These are phyloP conservation scores for Enteromius trimaculatus DNA, from an alignment of 2,797 vertebrate species.

Conservation along the genomic window DNA sequence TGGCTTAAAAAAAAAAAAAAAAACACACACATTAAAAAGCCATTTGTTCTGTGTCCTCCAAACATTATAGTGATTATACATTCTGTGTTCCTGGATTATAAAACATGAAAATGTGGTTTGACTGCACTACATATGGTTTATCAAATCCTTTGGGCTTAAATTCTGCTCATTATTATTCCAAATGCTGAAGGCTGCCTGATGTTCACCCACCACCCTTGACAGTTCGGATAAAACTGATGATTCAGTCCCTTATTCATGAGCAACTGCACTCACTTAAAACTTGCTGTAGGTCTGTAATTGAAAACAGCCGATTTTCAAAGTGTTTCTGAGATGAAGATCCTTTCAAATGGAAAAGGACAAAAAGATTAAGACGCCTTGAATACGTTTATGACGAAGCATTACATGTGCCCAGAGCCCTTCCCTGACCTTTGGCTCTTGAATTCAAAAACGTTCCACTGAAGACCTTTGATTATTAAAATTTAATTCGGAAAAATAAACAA, in stretches of 20 bases:
- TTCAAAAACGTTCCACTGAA: not conserved
- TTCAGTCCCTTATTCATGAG: conserved; percentile 22
- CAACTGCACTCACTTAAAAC: conserved; percentile 38
- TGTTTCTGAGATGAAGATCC: conserved; percentile 6
- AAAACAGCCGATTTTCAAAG: conserved; percentile 3
- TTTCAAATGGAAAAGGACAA: conserved; percentile 5
- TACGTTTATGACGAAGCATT: not conserved
- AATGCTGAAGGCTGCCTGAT: not conserved
- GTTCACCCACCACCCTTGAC: not conserved
- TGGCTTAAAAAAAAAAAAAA: not conserved
- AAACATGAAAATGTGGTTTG: not conserved
- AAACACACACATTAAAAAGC: not conserved
- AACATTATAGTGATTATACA: not conserved
- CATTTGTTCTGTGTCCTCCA: not conserved
- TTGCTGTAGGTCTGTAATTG: not conserved
- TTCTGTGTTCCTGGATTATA: not conserved
- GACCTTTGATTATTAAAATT: not conserved
- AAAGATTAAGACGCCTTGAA: not conserved
- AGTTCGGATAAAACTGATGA: conserved; percentile 13
- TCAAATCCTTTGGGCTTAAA: not conserved
- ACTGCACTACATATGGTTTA: not conserved
- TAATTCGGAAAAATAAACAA: not conserved
- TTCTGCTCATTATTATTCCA: conserved; percentile 3
- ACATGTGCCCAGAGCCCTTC: not conserved
- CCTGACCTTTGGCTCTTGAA: not conserved